These are phyloP conservation scores for Coenobita brevimanus DNA, from an alignment of 1,140 invertebrate genomes.

Conservation along the genomic window DNA sequence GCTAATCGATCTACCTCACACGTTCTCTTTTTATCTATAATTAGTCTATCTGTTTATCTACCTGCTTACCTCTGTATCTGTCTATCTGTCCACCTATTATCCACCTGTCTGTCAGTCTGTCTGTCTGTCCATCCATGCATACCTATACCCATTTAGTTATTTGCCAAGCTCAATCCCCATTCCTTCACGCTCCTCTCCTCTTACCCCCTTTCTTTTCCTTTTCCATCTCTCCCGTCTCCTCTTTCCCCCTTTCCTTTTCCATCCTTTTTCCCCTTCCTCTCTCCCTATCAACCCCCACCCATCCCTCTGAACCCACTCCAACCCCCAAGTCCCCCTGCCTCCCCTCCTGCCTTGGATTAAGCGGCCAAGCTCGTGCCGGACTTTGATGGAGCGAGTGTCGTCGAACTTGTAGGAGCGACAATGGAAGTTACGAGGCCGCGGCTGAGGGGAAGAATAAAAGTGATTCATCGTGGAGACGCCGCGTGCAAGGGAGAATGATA, in stretches of 20 bases:
- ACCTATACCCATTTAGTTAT: too few relatives aligned
- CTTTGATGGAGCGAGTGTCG: slow-evolving; percentile 44
- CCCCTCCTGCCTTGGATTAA: slow-evolving; percentile 6
- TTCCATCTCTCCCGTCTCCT: neutral
- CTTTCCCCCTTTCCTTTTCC: neutral
- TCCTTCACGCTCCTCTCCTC: neutral
- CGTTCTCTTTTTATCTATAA: too few relatives aligned
- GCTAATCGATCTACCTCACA: too few relatives aligned
- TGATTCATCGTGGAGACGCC: neutral
- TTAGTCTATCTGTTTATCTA: too few relatives aligned
- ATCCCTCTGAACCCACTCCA: neutral
- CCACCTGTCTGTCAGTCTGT: too few relatives aligned
- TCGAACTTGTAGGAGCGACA: slow-evolving; percentile 49
- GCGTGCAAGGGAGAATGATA: neutral
- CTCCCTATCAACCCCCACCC: neutral
- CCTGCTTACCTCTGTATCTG: too few relatives aligned
- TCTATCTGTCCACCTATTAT: too few relatives aligned
- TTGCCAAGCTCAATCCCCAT: neutral
- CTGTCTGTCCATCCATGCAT: too few relatives aligned
- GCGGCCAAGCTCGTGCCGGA: slow-evolving; percentile 25
- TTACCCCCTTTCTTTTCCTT: neutral
- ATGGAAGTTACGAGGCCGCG: neutral
- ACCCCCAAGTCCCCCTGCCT: neutral
- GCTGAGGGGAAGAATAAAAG: slow-evolving; percentile 29
- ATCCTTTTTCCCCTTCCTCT: neutral